Evolutionary conservation across 2,113 vertebrate genomes (phyloP).

Genomic region (Microcebus griseorufus): DNA sequence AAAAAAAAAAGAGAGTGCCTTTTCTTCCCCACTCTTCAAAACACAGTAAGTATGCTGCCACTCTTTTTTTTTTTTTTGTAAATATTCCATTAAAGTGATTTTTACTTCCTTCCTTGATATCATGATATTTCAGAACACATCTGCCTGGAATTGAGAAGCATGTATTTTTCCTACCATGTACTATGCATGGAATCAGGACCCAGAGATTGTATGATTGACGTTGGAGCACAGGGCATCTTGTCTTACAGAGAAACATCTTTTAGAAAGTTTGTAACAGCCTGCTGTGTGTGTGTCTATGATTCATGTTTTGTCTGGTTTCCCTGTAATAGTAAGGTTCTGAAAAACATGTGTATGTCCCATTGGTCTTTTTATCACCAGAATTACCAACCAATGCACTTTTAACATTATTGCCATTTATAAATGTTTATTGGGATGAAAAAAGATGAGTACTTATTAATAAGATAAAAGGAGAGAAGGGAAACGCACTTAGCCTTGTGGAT

Average conservation of each 20-base stretch:
- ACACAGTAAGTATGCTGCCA: fast-evolving
- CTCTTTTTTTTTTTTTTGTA: background rate
- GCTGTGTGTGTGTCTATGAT: background rate
- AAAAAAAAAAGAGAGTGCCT: too few species aligned
- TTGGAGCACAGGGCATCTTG: background rate
- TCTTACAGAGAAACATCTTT: background rate
- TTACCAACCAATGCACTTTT: background rate
- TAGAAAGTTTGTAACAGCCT: background rate
- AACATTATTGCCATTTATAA: background rate
- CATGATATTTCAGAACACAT: background rate
- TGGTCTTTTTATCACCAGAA: background rate
- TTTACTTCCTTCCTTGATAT: background rate
- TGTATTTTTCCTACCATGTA: background rate
- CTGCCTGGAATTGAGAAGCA: background rate
- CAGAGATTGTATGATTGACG: background rate
- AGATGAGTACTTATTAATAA: background rate
- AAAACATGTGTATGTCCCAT: background rate
- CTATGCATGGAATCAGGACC: background rate
- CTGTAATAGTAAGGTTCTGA: background rate
- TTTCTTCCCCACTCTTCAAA: background rate
- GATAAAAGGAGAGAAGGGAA: background rate
- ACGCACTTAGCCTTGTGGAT: too few species aligned
- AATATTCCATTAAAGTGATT: background rate
- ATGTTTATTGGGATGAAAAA: background rate
- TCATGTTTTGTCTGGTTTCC: background rate